Base-by-base conservation (phyloP, 92 coral and sea anemone genomes). In the Desmophyllum pertusum region DNA sequence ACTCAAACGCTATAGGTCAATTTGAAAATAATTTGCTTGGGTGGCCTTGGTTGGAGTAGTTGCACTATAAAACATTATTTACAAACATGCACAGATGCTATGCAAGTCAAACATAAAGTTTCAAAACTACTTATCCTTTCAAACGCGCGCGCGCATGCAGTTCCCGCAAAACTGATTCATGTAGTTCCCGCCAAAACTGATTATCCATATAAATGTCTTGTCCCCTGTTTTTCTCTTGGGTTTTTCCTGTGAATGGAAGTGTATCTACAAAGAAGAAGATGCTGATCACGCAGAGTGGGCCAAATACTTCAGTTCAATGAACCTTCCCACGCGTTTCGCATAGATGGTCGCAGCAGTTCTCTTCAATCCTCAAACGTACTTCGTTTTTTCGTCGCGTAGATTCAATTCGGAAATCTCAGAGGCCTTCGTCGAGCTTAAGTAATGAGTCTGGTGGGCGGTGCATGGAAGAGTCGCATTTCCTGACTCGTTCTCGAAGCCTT, bases 371-470 rank as follows among this genome's bases (percentile, higher is more conserved):
- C 35, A 40, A 27, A 31, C 29, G 45, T 19, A 19, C 21, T 35
- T 10, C 21, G 21, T 46, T 46, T 45, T 68, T 10, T 64, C 38
- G 41, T 50, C 76, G 7, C 63, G 63, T 0, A 13, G 50, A 13
- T 25, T 36, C 29, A 30, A n/a, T n/a, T n/a, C n/a, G n/a, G n/a
- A n/a, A 41, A 43, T 64, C 38, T 73, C 38, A 83, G 5, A 30
- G n/a, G 10, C 52, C 80, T 59, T 73, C 72, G 13, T 70, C 51
- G 4, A 68, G 75, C 81, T 71, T 62, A 31, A 23, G 45, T 0
- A 71, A 75, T 18, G 80, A 5, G 18, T 53, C 68, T 31, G 90
- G 90, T 9, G 74, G 76, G 31, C 57, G 40, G 5, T 50, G 19
- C 46, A 2, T 57, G 78, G 25, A 10, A 59, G 6, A 36, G 45